These are phyloP conservation scores for Hyposoter dolosus DNA, from an alignment of 2,888 invertebrate genomes.

Conservation along the genomic window DNA sequence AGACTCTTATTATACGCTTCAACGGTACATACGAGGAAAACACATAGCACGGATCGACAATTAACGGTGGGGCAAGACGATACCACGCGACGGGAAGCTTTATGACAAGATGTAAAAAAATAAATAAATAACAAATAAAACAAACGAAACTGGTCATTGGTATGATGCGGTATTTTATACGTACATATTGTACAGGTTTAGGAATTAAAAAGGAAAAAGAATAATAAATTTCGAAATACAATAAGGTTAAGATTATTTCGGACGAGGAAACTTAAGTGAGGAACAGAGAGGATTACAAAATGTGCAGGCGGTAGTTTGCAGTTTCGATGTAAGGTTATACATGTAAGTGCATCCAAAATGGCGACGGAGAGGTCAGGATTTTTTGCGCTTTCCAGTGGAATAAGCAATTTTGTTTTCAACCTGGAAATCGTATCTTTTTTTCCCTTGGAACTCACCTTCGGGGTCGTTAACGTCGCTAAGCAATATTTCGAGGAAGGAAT, in stretches of 20 bases:
- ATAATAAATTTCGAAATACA: conserved; percentile 4
- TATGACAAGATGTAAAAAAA: conserved; percentile 24
- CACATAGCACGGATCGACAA: conserved; percentile 36
- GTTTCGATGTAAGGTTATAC: neutral
- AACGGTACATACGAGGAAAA: conserved; percentile 40
- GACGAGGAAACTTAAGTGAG: neutral
- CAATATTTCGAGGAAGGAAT: neutral
- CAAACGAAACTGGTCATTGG: conserved; percentile 15
- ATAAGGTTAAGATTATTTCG: neutral
- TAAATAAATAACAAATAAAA: conserved; percentile 5
- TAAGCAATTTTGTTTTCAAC: neutral
- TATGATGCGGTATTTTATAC: conserved; percentile 47
- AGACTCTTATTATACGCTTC: conserved; percentile 55
- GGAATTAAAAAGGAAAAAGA: neutral
- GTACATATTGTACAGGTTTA: conserved; percentile 33
- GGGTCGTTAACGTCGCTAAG: neutral
- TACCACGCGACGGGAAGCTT: neutral
- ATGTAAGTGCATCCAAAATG: neutral
- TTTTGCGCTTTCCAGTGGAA: neutral
- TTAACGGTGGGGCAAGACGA: conserved; percentile 37
- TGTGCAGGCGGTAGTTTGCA: conserved; percentile 4
- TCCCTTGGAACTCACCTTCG: neutral
- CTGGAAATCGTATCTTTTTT: neutral
- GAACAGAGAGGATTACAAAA: neutral
- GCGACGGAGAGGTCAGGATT: neutral